phyloP scores from a whole-genome alignment of 2,113 vertebrate species.

The Sardina pilchardus region DNA sequence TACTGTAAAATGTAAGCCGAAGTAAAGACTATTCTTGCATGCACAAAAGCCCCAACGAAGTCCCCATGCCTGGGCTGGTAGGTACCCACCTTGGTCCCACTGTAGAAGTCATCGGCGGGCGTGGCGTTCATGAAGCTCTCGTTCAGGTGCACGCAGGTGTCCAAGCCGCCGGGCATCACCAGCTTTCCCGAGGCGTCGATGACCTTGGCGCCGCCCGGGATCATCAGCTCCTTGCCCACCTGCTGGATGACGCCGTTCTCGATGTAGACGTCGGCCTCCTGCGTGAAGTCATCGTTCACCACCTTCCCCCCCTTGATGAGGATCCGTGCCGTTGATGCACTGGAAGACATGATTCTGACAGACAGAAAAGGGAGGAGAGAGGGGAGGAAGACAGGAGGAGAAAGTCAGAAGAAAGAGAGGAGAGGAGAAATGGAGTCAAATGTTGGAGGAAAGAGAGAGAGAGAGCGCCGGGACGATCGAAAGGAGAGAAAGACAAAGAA shows the following conservation, averaged over 20 bases:
- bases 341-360: slow-evolving; percentile 90
- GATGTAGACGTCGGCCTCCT: slow-evolving; percentile 96
- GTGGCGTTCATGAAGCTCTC: slow-evolving; percentile 97
- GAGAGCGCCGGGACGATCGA: background rate
- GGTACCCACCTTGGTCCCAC: slow-evolving; percentile 90
- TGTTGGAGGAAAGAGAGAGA: background rate
- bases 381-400: background rate
- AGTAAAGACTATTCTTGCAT: background rate
- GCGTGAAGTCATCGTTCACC: slow-evolving; percentile 96
- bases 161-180: slow-evolving; percentile 92
- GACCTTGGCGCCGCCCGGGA: slow-evolving; percentile 94
- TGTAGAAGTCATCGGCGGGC: slow-evolving; percentile 92
- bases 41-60: background rate
- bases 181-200: slow-evolving; percentile 94
- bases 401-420: background rate
- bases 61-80: background rate
- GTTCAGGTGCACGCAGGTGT: slow-evolving; percentile 97
- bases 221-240: slow-evolving; percentile 96
- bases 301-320: slow-evolving; percentile 98
- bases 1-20: background rate
- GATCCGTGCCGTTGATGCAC: slow-evolving; percentile 84
- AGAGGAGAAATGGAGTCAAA: background rate
- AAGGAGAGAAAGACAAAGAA: background rate
- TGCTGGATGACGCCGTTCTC: slow-evolving; percentile 97
- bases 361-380: slow-evolving; percentile 40